These are phyloP conservation scores for Drosophila cardini DNA, from an alignment of 1,140 invertebrate genomes.

Conservation along the genomic window DNA sequence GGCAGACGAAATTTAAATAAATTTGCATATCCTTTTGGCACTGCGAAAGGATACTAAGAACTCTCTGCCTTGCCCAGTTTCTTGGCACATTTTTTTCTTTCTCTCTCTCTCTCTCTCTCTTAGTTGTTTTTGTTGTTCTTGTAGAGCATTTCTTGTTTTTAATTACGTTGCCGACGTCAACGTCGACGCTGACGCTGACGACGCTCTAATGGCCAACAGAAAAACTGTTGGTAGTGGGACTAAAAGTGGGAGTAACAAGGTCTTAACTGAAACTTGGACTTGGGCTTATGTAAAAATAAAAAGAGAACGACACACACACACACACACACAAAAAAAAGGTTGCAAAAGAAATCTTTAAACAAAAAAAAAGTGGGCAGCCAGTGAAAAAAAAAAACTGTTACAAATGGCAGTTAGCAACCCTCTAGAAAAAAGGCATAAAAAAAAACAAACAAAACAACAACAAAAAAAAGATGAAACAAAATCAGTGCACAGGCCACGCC, in stretches of 20 bases:
- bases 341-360: conserved; percentile 64
- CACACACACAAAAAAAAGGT: conserved; percentile 55
- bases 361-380: conserved; percentile 36
- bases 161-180: conserved; percentile 70
- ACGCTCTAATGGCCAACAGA: conserved; percentile 67
- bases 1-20: conserved; percentile 72
- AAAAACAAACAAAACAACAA: conserved; percentile 16
- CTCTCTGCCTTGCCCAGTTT: conserved; percentile 46
- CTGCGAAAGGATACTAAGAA: neutral
- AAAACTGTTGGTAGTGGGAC: neutral
- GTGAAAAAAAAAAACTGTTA: conserved; percentile 45
- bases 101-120: conserved; percentile 4
- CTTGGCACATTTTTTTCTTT: conserved; percentile 68
- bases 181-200: conserved; percentile 34
- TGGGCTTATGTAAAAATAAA: conserved; percentile 48
- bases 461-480: conserved; percentile 33
- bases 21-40: conserved; percentile 49
- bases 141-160: conserved; percentile 74
- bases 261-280: conserved; percentile 54
- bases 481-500: conserved; percentile 41
- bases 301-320: conserved; percentile 10
- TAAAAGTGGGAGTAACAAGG: neutral
- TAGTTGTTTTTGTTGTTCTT: conserved; percentile 38
- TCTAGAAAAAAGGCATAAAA: neutral
- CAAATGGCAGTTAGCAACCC: conserved; percentile 55